Conservation (phyloP, 2,797 vertebrate species). For the Thunnus albacares region DNA sequence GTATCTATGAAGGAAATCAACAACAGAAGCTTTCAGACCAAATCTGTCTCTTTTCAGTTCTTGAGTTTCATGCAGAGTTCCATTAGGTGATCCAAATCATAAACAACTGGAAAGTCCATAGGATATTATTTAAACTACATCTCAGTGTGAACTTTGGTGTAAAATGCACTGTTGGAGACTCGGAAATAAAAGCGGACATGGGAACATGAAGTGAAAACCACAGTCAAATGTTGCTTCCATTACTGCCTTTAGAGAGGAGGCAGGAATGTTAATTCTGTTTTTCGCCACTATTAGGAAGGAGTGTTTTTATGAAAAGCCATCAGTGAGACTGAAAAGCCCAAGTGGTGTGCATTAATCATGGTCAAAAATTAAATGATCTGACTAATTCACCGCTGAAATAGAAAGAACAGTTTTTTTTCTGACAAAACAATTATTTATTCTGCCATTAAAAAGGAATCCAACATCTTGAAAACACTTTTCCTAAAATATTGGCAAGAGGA, state of each 20-base stretch:
- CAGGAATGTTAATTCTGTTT: conserved; percentile 50
- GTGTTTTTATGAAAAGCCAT: conserved; percentile 32
- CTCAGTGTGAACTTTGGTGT: conserved; percentile 43
- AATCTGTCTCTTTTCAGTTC: conserved; percentile 36
- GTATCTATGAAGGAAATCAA: conserved; percentile 89
- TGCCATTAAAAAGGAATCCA: conserved; percentile 28
- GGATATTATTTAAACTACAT: conserved; percentile 35
- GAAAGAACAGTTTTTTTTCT: conserved; percentile 26
- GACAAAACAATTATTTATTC: conserved; percentile 46
- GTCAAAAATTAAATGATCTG: conserved; percentile 43
- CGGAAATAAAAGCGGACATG: conserved; percentile 19
- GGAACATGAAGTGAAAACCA: conserved; percentile 38
- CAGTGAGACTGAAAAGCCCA: conserved; percentile 11
- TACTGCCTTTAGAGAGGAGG: conserved; percentile 39
- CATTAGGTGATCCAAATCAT: conserved; percentile 52
- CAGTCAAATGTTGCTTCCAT: conserved; percentile 56
- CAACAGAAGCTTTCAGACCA: conserved; percentile 67
- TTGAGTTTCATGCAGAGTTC: conserved; percentile 53
- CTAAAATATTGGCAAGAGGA: conserved; percentile 18
- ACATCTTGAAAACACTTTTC: conserved; percentile 29
- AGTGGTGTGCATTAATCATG: conserved; percentile 48
- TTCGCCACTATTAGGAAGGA: conserved; percentile 34
- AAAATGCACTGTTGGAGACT: conserved; percentile 32
- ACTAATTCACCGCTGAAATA: conserved; percentile 23
- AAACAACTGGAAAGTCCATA: conserved; percentile 44